Base-by-base conservation (phyloP, 2,797 vertebrate genomes). In the Macropus fuliginosus region DNA sequence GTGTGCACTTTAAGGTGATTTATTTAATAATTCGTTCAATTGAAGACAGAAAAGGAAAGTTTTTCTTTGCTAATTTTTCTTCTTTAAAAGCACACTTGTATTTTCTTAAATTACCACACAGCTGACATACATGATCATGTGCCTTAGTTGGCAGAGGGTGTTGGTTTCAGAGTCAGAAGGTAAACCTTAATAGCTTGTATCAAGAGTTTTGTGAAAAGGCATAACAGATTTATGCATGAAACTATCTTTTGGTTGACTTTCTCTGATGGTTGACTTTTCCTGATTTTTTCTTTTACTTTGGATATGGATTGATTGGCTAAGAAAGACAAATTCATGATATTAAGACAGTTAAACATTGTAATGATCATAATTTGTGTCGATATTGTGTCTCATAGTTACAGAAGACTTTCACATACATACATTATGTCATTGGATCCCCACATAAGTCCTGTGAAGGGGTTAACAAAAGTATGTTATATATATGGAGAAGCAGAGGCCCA, bases 61-160 rank as follows among this genome's bases (percentile, higher is more conserved):
- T 96, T 62, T 93, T 94, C 89, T 97, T 96, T 97, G 90, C 56
- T 92, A 92, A 94, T 94, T 46, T 92, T 91, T 95, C 56, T 50
- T 50, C n/a, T 96, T 95, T 96, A 92, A 96, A 55, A 81, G 91
- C 34, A 93, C 59, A 56, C 92, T 93, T 95, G 1, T 91, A 56
- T 95, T 93, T 59, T 91, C 55, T 46, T 90, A 93, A 95, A 94
- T 94, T 91, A 90, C 46, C 40, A 24, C 40, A 46, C 3, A 46
- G 66, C 66, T 94, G 92, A 55, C 40, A 21, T 1, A 90, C 52
- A 92, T n/a, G 89, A 28, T 54, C 94, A n/a, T 96, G 93, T 96
- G 87, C 89, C 81, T 95, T 95, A 56, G 56, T 54, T 0, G 0
- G 91, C 54, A 14, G 91, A 14, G 90, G 5, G 14, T 46, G 40